Base-by-base conservation (phyloP, 2,888 invertebrate genomes). In the Drosophila mimetica region DNA sequence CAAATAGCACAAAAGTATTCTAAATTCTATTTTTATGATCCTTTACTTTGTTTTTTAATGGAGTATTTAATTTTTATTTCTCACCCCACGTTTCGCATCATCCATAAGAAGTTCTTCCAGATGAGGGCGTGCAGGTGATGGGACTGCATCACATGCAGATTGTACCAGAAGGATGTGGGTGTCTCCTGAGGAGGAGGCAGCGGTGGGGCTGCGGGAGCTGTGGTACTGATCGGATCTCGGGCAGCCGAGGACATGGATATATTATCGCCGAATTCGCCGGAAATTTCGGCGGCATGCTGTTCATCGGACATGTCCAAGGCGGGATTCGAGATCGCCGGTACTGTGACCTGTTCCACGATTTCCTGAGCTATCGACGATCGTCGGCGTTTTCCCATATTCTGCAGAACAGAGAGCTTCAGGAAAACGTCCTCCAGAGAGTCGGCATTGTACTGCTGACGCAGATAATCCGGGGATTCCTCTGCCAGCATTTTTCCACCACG, bases 21-120 rank as follows among this genome's bases (percentile, higher is more conserved):
- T n/a, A n/a, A n/a, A n/a, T n/a, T n/a, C n/a, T n/a, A n/a, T n/a
- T n/a, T n/a, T n/a, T n/a, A n/a, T n/a, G n/a, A n/a, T n/a, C n/a
- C n/a, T n/a, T n/a, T n/a, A n/a, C n/a, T n/a, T n/a, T n/a, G n/a
- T n/a, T n/a, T n/a, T n/a, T n/a, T n/a, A n/a, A n/a, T n/a, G n/a
- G n/a, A n/a, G n/a, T n/a, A n/a, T n/a, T n/a, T n/a, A n/a, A n/a
- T n/a, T n/a, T n/a, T n/a, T 9, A 11, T 11, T 1, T 81, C 93
- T 92, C 90, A 96, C 96, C 96, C 95, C 72, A 95, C 94, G 91
- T 97, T 97, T 82, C 97, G 93, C 93, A 96, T 95, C 93, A 97
- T 95, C 94, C 96, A 96, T 54, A 97, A 93, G 86, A 96, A 95
- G 90, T 97, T 97, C 91, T 97, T 97, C 96, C 97, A 97, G 46